phyloP scores from a whole-genome alignment of 2,797 vertebrate genomes.

The Lacerta bilineata region DNA sequence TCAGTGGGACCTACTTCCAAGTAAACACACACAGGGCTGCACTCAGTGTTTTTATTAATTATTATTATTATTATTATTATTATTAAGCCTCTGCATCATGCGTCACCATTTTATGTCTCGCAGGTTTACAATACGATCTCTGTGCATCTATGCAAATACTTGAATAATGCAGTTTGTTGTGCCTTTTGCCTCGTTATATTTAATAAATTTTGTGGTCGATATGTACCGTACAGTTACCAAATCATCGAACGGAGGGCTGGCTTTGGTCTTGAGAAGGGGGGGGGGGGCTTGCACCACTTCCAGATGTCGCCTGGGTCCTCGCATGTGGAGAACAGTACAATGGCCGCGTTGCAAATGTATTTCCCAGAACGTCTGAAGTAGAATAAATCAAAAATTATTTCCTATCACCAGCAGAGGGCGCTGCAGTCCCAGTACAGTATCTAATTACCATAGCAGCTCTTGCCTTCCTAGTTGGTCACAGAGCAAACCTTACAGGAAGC shows the following conservation, averaged over 20 bases:
- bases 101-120: constrained; percentile 69
- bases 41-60: constrained; percentile 39
- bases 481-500: background rate
- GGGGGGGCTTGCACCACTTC: background rate
- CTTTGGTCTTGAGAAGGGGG: background rate
- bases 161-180: constrained; percentile 82
- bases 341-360: background rate
- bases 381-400: background rate
- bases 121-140: constrained; percentile 81
- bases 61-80: constrained; percentile 50
- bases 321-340: background rate
- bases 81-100: constrained; percentile 60
- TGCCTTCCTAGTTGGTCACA: fast-evolving
- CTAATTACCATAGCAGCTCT: background rate
- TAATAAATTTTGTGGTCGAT: constrained; percentile 78
- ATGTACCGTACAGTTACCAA: constrained; percentile 55
- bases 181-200: constrained; percentile 84
- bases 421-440: constrained; percentile 24
- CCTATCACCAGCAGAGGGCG: constrained; percentile 55
- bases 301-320: background rate
- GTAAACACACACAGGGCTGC: background rate
- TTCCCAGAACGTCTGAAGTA: background rate
- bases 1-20: background rate
- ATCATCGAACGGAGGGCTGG: constrained; percentile 16
- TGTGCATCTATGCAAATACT: constrained; percentile 90